These are phyloP conservation scores for Mycetomoellerius zeteki DNA, from an alignment of 1,140 invertebrate genomes.

Conservation along the genomic window DNA sequence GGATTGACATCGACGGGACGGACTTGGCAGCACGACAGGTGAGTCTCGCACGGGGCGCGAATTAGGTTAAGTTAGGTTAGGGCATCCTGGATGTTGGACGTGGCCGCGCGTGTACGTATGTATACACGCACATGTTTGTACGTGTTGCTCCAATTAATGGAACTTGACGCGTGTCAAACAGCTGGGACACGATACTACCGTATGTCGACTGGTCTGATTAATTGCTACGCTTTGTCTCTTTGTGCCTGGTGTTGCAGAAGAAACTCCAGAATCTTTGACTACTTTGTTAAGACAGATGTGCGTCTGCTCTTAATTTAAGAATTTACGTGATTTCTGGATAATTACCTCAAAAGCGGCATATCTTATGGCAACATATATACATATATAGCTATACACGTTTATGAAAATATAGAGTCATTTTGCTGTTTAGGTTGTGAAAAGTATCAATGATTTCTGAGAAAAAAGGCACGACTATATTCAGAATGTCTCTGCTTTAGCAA, in stretches of 20 bases:
- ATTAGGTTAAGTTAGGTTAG: slow-evolving; percentile 52
- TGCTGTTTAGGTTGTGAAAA: background rate
- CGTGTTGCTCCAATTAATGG: slow-evolving; percentile 14
- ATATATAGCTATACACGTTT: background rate
- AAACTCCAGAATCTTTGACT: background rate
- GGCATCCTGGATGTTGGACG: slow-evolving; percentile 65
- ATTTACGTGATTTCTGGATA: background rate
- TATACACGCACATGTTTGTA: background rate
- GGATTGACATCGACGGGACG: slow-evolving; percentile 2
- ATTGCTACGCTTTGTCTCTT: background rate
- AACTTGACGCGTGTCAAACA: slow-evolving; percentile 30
- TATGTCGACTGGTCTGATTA: background rate
- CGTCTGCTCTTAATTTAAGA: background rate
- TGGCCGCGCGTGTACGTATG: background rate
- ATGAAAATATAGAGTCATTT: background rate
- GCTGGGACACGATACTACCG: slow-evolving; percentile 18
- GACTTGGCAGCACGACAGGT: background rate
- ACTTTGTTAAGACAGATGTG: background rate
- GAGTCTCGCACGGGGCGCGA: slow-evolving; percentile 38
- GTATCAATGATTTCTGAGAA: background rate
- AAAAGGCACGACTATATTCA: background rate
- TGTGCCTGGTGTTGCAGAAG: background rate
- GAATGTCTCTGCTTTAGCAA: background rate
- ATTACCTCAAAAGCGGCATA: background rate
- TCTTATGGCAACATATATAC: background rate